Evolutionary conservation across 1,140 invertebrate genomes (phyloP), one percentile per base, ranked within the genome.

Genomic region (Trachelipus rathkii): DNA sequence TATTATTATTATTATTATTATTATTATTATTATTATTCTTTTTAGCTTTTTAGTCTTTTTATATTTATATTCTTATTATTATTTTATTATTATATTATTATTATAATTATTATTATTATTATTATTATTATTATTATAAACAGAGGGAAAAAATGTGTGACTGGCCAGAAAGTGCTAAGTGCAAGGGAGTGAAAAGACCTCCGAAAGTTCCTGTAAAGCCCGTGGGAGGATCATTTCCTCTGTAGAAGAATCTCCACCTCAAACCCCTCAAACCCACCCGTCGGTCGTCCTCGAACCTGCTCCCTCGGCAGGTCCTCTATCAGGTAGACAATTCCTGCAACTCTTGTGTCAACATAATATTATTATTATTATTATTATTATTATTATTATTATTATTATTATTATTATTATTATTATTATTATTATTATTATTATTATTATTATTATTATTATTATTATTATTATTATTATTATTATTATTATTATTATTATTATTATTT

Each of bases 151-250:
- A 74, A 19, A 78, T 71, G 70, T 95, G 93, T 81, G 92, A 95
- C 79, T 95, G 92, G 92, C 92, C 92, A 0, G 83, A 84, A 8
- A 87, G 86, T n/a, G 90, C 91, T 0, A 88, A 89, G 13, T 95
- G 93, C 82, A 84, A 86, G 45, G 83, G 85, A 23, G 77, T 82
- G 72, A 9, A 50, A 7, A 82, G 83, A 71, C 78, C 81, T 44
- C 23, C 23, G n/a, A 23, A 21, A 43, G 15, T 45, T n/a, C 73
- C 73, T 8, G 44, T 67, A 66, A 19, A 67, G 24, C 53, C 76
- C 11, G 13, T 11, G n/a, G 46, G 43, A 24, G 70, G 33, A 23
- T 43, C 46, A 7, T n/a, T 45, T 15, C 43, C 75, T n/a, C n/a
- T n/a, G 43, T 8, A 11, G 23, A 15, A n/a, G 66, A 21, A 15